Evolutionary conservation across 2,888 invertebrate genomes (phyloP), one percentile per base, ranked within the genome.

Genomic region (Deroplatys truncata): DNA sequence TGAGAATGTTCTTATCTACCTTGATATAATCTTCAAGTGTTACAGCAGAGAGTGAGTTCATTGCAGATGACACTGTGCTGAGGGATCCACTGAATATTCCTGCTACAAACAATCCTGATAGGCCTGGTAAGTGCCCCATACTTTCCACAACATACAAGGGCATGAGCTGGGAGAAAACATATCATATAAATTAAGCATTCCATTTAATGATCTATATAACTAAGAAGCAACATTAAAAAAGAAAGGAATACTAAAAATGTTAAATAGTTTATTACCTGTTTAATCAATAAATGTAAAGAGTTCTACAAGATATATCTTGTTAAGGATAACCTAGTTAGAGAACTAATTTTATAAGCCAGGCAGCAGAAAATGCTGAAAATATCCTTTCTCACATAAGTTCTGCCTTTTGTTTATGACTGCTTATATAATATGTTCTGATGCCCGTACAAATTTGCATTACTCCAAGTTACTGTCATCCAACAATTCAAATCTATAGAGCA

Each of bases 41-140:
- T 25, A 98, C 98, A 0, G 98, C 98, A 0, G 98, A 97, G 86
- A 99, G 94, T 1, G 98, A 98, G 92, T 98, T 98, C 90, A 98
- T 95, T 1, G 98, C 96, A 0, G 98, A 98, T 0, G 98, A 98
- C 90, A 99, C 97, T 0, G 98, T 98, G 85, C 98, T 98, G 16
- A 98, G 94, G 0, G 98, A 97, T 0, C 98, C 98, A 92, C 98
- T 98, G 93, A 98, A 98, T 90, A 99, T 97, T 5, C 98, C 95
- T 5, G 93, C 92, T 28, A 93, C 92, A 91, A 93, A 93, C n/a
- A 93, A 91, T 0, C 93, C 93, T 5, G 92, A 91, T n/a, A 93
- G 90, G 0, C 93, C 93, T 0, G 93, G 93, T 72, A 92, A 91
- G 9, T 91, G 91, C 1, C 92, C 91, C 92, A 94, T 31, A 0